phyloP scores from a whole-genome alignment of 2,888 invertebrate genomes.

The Mongoloraphidia duomilia region DNA sequence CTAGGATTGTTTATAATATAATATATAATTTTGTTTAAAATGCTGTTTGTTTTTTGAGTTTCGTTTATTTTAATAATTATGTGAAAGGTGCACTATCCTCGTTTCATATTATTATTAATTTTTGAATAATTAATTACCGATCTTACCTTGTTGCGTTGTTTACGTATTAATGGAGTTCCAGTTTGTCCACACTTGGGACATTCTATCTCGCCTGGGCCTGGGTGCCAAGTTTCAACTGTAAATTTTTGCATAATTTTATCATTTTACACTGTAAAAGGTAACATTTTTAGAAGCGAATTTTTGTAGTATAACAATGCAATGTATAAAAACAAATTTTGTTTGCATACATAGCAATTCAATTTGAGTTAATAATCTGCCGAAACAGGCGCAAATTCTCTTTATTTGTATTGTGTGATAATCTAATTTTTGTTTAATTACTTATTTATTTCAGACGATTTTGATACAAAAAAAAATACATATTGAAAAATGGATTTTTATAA shows the following conservation, averaged over 20 bases:
- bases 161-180: constrained; percentile 23
- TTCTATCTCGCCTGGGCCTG: constrained; percentile 19
- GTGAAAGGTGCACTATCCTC: background rate
- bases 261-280: background rate
- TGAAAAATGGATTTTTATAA: no score
- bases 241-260: background rate
- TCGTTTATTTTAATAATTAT: background rate
- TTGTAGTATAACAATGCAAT: no score
- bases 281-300: no score
- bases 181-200: constrained; percentile 22
- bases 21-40: background rate
- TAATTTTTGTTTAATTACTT: no score
- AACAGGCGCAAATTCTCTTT: no score
- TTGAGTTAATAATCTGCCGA: no score
- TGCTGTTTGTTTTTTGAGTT: background rate
- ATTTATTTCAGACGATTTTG: no score
- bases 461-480: no score
- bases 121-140: constrained; percentile 7
- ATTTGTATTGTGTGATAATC: no score
- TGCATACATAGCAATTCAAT: no score
- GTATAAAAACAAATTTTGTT: no score
- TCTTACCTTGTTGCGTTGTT: constrained; percentile 25
- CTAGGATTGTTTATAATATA: background rate
- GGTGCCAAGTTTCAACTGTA: constrained; percentile 26
- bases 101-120: background rate